Conservation (phyloP, 23 tunicate species). For the Ciona savignyi region DNA sequence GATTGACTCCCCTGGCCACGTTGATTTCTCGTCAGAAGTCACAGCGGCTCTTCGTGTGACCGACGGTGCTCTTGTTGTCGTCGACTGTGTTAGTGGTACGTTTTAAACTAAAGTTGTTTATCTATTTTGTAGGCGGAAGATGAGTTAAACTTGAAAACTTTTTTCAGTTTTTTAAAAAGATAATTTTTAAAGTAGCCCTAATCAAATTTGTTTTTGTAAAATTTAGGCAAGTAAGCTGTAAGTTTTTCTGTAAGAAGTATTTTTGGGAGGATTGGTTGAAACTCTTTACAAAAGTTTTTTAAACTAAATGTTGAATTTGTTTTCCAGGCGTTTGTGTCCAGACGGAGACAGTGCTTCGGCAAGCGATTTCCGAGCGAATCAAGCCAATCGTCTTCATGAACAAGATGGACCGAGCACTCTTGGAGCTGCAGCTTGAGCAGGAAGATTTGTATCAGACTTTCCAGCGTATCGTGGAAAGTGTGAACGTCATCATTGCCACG, state of each 20-base stretch:
- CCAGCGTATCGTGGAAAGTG: constrained; percentile 84
- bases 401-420: constrained; percentile 97
- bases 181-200: too few species aligned
- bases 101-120: background rate
- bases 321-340: constrained; percentile 91
- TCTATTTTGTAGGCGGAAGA: background rate
- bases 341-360: constrained; percentile 94
- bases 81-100: constrained; percentile 96
- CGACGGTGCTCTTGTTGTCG: constrained; percentile 96
- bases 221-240: background rate
- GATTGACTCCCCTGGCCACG: constrained; percentile 97
- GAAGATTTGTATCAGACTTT: constrained; percentile 92
- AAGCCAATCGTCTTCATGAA: constrained; percentile 97
- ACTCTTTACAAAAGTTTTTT: background rate
- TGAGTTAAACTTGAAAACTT: background rate
- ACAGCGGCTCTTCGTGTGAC: constrained; percentile 99
- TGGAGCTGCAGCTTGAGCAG: constrained; percentile 73
- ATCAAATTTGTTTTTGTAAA: background rate
- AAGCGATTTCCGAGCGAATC: constrained; percentile 90
- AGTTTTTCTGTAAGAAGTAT: background rate
- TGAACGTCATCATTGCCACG: constrained; percentile 95
- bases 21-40: constrained; percentile 97
- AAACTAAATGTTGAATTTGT: too few species aligned
- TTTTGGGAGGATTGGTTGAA: background rate
- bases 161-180: background rate